Conservation (phyloP, 2,113 vertebrate genomes). For the Phalacrocorax pelagicus region DNA sequence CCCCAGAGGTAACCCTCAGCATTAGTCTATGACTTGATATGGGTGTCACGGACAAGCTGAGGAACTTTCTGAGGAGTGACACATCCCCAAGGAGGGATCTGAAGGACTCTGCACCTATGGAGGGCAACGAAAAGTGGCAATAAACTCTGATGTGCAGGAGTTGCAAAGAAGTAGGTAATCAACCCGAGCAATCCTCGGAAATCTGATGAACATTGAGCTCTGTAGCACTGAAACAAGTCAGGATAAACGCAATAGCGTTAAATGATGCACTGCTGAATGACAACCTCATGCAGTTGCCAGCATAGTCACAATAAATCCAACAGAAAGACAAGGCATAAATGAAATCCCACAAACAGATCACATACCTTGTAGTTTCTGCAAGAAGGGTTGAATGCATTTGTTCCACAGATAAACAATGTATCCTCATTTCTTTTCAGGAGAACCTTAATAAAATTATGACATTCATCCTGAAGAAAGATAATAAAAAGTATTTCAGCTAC, state of each 20-base stretch:
- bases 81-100: not conserved
- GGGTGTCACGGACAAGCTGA: not conserved
- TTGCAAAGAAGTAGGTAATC: not conserved
- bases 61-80: not conserved
- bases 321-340: not conserved
- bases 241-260: not conserved
- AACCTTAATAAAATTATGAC: constrained; percentile 99
- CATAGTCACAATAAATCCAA: not conserved
- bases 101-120: not conserved
- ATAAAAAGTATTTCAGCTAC: constrained; percentile 14
- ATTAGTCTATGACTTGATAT: not conserved
- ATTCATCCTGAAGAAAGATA: constrained; percentile 88
- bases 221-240: not conserved
- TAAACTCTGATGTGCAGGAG: not conserved
- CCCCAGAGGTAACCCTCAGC: not conserved
- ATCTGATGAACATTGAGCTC: not conserved
- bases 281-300: not conserved
- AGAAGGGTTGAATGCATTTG: constrained; percentile 97
- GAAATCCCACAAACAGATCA: not conserved
- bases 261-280: not conserved
- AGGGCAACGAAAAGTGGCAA: constrained; percentile 21
- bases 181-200: not conserved
- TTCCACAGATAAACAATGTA: constrained; percentile 95
- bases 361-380: constrained; percentile 95
- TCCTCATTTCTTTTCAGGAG: constrained; percentile 94